Evolutionary conservation across 2,888 invertebrate species (phyloP).

Genomic region (Plutella xylostella): DNA sequence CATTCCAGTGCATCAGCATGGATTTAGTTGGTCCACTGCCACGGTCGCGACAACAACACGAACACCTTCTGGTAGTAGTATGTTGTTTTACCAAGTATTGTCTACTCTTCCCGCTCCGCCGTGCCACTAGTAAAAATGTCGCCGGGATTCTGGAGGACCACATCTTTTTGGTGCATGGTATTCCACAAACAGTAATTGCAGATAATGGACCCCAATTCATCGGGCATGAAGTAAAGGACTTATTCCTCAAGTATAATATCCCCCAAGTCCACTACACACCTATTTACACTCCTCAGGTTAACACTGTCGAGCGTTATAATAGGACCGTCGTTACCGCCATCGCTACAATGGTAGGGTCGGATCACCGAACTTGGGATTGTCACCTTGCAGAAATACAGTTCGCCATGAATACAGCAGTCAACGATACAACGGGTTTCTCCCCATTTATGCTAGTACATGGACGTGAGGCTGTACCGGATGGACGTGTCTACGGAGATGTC

Average conservation of each 20-base stretch:
- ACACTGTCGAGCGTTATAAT: conserved; percentile 13
- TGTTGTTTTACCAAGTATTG: conserved; percentile 19
- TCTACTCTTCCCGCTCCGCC: conserved; percentile 10
- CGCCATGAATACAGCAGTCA: conserved; percentile 16
- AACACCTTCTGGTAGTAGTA: conserved; percentile 14
- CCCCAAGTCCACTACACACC: conserved; percentile 9
- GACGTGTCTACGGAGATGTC: conserved; percentile 14
- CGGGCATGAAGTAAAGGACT: background rate
- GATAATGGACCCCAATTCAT: conserved; percentile 12
- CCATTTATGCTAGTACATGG: conserved; percentile 18
- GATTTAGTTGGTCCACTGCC: background rate
- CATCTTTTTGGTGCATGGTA: conserved; percentile 9
- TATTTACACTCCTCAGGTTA: conserved; percentile 14
- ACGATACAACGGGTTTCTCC: conserved; percentile 15
- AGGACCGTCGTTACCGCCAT: conserved; percentile 11
- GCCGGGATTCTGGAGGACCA: conserved; percentile 16
- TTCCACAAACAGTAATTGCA: conserved; percentile 6
- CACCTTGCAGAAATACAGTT: conserved; percentile 13
- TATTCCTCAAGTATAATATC: conserved; percentile 3
- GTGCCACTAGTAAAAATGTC: conserved; percentile 10
- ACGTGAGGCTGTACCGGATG: conserved; percentile 14
- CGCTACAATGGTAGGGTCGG: conserved; percentile 8
- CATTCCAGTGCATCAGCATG: conserved; percentile 16
- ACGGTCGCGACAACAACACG: conserved; percentile 11
- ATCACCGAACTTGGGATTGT: conserved; percentile 14